phyloP scores from a whole-genome alignment of 2,797 vertebrate genomes.

The Gambelia wislizenii region DNA sequence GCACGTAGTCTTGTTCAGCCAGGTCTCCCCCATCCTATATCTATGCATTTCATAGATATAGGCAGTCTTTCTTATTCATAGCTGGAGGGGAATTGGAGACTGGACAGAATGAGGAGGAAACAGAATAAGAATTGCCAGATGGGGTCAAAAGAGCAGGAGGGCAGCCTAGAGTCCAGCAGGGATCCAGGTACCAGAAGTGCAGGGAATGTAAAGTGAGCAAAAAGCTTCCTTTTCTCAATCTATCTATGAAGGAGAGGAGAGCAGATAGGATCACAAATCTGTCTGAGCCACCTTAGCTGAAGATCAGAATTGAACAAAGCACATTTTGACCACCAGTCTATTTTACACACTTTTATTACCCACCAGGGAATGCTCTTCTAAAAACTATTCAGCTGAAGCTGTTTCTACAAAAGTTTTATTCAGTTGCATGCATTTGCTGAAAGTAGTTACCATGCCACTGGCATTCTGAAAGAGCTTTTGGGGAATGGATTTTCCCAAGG shows the following conservation, averaged over 20 bases:
- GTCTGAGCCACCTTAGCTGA: slow-evolving; percentile 69
- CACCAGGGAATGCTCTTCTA: slow-evolving; percentile 66
- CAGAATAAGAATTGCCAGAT: slow-evolving; percentile 72
- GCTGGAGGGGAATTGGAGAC: slow-evolving; percentile 41
- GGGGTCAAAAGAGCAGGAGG: slow-evolving; percentile 65
- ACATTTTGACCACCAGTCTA: slow-evolving; percentile 68
- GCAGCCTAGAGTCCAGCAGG: slow-evolving; percentile 63
- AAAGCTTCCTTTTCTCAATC: slow-evolving; percentile 65
- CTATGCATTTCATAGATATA: no score
- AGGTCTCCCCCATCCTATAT: slow-evolving; percentile 35
- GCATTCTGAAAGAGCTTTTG: slow-evolving; percentile 59
- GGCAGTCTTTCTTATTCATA: slow-evolving; percentile 40
- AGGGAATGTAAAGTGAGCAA: slow-evolving; percentile 71
- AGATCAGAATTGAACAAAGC: slow-evolving; percentile 64
- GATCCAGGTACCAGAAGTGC: slow-evolving; percentile 71
- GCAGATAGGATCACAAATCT: slow-evolving; percentile 71
- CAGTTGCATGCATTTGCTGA: slow-evolving; percentile 58
- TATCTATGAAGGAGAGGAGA: slow-evolving; percentile 65
- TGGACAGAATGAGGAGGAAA: slow-evolving; percentile 59
- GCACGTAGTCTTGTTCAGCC: no score
- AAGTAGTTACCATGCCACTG: slow-evolving; percentile 53
- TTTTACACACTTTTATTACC: slow-evolving; percentile 71
- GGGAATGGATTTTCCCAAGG: slow-evolving; percentile 34
- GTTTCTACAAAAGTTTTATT: slow-evolving; percentile 54
- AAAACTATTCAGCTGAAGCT: slow-evolving; percentile 64